Conservation (phyloP, 1,140 invertebrate species). For the Formica selysi region DNA sequence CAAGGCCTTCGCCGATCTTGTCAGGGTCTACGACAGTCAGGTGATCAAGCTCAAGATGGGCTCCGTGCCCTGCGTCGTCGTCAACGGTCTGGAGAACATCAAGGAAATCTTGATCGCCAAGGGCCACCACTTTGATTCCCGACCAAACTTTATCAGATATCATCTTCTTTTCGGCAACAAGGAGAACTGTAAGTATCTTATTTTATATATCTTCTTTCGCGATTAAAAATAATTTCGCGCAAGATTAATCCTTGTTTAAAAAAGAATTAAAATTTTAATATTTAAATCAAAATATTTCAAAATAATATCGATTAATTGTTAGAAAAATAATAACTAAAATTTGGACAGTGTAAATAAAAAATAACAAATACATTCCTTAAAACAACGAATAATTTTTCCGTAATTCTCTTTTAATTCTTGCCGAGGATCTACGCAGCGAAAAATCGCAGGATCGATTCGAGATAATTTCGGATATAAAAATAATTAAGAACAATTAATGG, state of each 20-base stretch:
- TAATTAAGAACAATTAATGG: not conserved
- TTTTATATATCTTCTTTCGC: not conserved
- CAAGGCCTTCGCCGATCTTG: slow-evolving; percentile 88
- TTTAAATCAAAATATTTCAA: not conserved
- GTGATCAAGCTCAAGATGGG: slow-evolving; percentile 89
- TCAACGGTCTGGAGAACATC: slow-evolving; percentile 89
- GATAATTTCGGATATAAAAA: not conserved
- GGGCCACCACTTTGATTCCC: slow-evolving; percentile 88
- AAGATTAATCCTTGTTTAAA: not conserved
- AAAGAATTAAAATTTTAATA: not conserved
- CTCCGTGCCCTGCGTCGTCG: slow-evolving; percentile 88
- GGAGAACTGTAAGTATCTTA: slow-evolving; percentile 89
- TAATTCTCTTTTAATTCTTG: too few species aligned
- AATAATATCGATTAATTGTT: not conserved
- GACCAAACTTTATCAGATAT: slow-evolving; percentile 90
- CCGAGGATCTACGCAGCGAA: too few species aligned
- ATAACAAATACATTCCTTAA: too few species aligned
- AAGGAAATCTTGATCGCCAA: slow-evolving; percentile 89
- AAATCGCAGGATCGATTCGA: too few species aligned
- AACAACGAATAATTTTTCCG: too few species aligned
- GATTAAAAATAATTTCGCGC: not conserved
- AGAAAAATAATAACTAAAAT: too few species aligned
- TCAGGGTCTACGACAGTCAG: slow-evolving; percentile 86
- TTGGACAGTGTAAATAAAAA: too few species aligned
- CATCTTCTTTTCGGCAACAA: slow-evolving; percentile 90